Base-by-base conservation (phyloP, 1,140 invertebrate genomes). In the Maniola jurtina region DNA sequence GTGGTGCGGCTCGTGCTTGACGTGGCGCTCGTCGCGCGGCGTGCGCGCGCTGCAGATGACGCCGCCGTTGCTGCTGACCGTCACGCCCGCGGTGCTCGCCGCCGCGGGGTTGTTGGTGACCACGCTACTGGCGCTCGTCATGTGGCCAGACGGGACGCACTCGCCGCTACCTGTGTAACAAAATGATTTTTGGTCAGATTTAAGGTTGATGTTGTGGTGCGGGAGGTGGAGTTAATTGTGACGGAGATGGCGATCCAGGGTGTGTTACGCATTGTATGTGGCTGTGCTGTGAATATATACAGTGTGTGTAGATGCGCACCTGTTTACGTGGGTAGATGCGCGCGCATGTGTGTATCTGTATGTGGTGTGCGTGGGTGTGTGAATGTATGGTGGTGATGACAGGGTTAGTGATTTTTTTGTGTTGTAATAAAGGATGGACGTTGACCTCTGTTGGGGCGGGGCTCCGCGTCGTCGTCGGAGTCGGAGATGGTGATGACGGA, bases 401-500 rank as follows among this genome's bases (percentile, higher is more conserved):
- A n/a, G n/a, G n/a, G n/a, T n/a, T n/a, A n/a, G n/a, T n/a, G n/a
- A n/a, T n/a, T n/a, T n/a, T n/a, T n/a, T n/a, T n/a, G n/a, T n/a
- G n/a, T n/a, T n/a, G n/a, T 36, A 36, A 36, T 6, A 36, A 36
- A 36, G 9, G 9, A 36, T 6, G 9, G 13, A n/a, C 2, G 13
- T 11, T 11, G 48, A 72, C 91, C 88, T 78, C 75, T 77, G 67
- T 77, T 81, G 66, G 74, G 73, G 59, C 72, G 79, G 52, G 93
- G 90, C 59, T 82, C 77, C 14, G 92, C 91, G 84, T 99, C 97
- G 84, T 99, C 97, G 80, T 98, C 98, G 79, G 97, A 98, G 81
- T 98, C 98, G 40, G 97, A 98, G 77, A 99, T 99, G 15, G 97
- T 99, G 73, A 99, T 99, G 66, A 98, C 97, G 56, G 97, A 98